phyloP scores from a whole-genome alignment of 2,888 invertebrate species.

The Ryuthela nishihirai region DNA sequence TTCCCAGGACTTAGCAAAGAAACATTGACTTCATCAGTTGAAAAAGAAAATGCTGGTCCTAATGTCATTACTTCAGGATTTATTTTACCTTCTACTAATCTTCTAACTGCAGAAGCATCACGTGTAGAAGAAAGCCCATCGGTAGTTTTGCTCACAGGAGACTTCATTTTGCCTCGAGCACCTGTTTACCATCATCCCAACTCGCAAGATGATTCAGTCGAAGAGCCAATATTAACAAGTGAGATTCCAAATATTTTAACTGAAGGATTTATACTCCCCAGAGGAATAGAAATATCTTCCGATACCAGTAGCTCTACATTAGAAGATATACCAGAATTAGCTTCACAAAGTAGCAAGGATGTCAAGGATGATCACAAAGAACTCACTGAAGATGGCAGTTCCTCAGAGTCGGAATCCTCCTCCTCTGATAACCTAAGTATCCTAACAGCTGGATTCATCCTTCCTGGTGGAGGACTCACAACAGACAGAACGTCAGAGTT shows the following conservation, averaged over 20 bases:
- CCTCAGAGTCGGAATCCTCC: background rate
- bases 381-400: background rate
- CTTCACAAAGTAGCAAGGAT: too few species aligned
- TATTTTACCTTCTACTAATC: background rate
- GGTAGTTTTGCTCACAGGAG: conserved; percentile 20
- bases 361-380: too few species aligned
- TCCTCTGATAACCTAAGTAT: conserved; percentile 14
- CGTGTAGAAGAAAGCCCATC: too few species aligned
- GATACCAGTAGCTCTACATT: too few species aligned
- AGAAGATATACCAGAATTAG: too few species aligned
- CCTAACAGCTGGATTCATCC: conserved; percentile 32
- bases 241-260: conserved; percentile 11
- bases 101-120: too few species aligned
- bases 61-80: background rate
- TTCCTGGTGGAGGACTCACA: conserved; percentile 8
- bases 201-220: background rate
- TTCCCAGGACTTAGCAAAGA: too few species aligned
- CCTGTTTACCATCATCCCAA: background rate
- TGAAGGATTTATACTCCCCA: conserved; percentile 23
- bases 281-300: too few species aligned
- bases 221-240: background rate
- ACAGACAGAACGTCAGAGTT: background rate
- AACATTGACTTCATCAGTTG: too few species aligned
- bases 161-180: conserved; percentile 18
- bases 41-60: too few species aligned